These are phyloP conservation scores for Denticeps clupeoides DNA, from an alignment of 2,797 vertebrate species.

Conservation along the genomic window DNA sequence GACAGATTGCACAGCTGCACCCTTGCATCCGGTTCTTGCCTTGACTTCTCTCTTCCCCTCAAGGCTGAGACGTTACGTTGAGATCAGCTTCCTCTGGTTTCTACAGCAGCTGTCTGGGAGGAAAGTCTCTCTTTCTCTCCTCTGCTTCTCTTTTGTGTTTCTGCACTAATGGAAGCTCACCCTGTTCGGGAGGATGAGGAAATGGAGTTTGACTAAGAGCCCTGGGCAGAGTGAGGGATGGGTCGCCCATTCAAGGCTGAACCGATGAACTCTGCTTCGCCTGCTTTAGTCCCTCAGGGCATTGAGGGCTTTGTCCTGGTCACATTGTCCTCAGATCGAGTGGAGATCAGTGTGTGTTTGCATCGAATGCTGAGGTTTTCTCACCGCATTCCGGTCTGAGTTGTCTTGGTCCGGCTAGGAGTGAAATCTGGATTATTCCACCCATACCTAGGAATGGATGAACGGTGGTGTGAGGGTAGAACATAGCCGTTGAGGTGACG, in stretches of 20 bases:
- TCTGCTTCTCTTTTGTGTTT: constrained; percentile 11
- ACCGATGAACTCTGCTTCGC: constrained; percentile 4
- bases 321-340: constrained; percentile 9
- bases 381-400: background rate
- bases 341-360: background rate
- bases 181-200: background rate
- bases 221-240: background rate
- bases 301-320: constrained; percentile 7
- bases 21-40: too few species aligned
- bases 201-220: background rate
- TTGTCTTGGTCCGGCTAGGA: background rate
- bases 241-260: constrained; percentile 7
- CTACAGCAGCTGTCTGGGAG: too few species aligned
- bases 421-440: too few species aligned
- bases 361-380: background rate
- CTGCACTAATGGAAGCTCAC: constrained; percentile 12
- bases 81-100: constrained; percentile 3
- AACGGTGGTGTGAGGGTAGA: too few species aligned
- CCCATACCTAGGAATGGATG: too few species aligned
- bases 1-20: too few species aligned
- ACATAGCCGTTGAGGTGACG: too few species aligned
- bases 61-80: background rate
- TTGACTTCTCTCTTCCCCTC: too few species aligned
- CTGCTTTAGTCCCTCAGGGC: constrained; percentile 3
- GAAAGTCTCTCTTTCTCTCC: constrained; percentile 15